A percentile compares a stretch with the other conserved stretches of the same genome.
These are phyloP conservation scores for Thermophis baileyi DNA, from an alignment of 2,113 vertebrate genomes.

Conservation along the genomic window DNA sequence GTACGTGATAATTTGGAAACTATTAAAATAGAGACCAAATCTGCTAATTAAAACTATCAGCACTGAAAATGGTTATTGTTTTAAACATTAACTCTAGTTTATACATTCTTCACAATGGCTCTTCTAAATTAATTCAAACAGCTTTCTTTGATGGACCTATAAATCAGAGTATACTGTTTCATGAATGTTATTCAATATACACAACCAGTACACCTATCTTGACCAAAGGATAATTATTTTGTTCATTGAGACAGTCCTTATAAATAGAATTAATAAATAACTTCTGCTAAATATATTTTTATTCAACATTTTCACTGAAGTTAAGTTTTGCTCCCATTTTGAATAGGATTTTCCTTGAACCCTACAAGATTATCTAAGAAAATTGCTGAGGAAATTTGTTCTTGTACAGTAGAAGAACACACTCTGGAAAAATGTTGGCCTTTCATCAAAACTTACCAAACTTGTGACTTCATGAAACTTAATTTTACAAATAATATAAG, in stretches of 20 bases:
- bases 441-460: background rate
- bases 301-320: background rate
- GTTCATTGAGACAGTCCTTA: background rate
- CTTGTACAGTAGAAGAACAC: constrained; percentile 14
- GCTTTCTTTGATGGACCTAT: background rate
- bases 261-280: too few relatives aligned
- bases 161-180: background rate
- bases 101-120: constrained; percentile 43
- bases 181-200: background rate
- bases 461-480: constrained; percentile 19
- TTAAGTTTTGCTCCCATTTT: background rate
- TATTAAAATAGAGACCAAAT: constrained; percentile 54
- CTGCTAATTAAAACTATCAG: constrained; percentile 45
- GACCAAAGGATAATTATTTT: background rate
- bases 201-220: constrained; percentile 12
- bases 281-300: constrained; percentile 38
- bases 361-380: constrained; percentile 21
- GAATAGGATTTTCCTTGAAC: background rate
- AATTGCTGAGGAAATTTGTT: constrained; percentile 26
- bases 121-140: constrained; percentile 38
- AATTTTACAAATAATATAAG: constrained; percentile 43
- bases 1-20: constrained; percentile 58
- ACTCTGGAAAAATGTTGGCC: constrained; percentile 13
- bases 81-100: constrained; percentile 32
- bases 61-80: constrained; percentile 40